Evolutionary conservation across 1,140 invertebrate species (phyloP).

Genomic region (Himalopsyche phryganea): DNA sequence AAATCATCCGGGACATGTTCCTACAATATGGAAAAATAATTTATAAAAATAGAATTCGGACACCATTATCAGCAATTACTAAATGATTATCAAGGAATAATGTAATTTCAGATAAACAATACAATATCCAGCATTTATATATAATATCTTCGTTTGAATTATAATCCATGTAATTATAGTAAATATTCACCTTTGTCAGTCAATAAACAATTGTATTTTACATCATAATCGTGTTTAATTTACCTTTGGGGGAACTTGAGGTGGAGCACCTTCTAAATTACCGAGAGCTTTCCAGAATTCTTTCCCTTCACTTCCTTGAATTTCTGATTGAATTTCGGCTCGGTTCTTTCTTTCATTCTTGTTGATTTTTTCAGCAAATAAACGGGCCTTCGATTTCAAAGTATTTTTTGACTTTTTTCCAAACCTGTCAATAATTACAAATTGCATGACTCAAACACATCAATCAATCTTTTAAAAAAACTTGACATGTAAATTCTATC

Average conservation of each 20-base stretch:
- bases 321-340: constrained; percentile 84
- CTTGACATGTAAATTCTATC: constrained; percentile 81
- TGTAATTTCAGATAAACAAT: too few species aligned
- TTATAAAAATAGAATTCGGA: too few species aligned
- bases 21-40: constrained; percentile 42
- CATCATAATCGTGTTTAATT: too few species aligned
- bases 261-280: constrained; percentile 45
- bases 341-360: constrained; percentile 97
- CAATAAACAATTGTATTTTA: too few species aligned
- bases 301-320: constrained; percentile 74
- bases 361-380: constrained; percentile 98
- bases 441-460: not conserved
- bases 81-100: too few species aligned
- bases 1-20: constrained; percentile 83
- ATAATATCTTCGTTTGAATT: too few species aligned
- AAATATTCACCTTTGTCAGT: too few species aligned
- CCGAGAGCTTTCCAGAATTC: constrained; percentile 82
- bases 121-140: too few species aligned
- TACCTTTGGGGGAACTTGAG: constrained; percentile 32
- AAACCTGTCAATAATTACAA: constrained; percentile 39
- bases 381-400: constrained; percentile 87
- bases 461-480: too few species aligned
- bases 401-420: constrained; percentile 93
- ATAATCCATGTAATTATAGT: too few species aligned
- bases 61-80: too few species aligned